Conservation (phyloP, 2,888 invertebrate species). For the Erebia epiphron region DNA sequence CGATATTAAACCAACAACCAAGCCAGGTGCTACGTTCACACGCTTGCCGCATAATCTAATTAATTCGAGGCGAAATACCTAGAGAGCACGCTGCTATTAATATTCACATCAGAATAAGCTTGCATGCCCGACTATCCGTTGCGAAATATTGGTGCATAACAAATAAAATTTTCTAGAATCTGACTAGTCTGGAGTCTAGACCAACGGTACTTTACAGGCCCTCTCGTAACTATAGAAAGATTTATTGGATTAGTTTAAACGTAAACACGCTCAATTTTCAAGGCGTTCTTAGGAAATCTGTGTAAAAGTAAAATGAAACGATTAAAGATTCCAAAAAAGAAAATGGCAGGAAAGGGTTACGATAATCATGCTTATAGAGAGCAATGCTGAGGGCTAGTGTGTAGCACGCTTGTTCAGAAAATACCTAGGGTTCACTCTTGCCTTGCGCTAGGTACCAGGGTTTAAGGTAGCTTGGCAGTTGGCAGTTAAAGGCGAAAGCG, state of each 20-base stretch:
- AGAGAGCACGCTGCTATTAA: slow-evolving; percentile 54
- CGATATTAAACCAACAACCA: slow-evolving; percentile 10
- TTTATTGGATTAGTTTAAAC: background rate
- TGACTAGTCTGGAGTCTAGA: background rate
- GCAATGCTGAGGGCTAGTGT: too few species aligned
- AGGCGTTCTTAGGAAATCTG: too few species aligned
- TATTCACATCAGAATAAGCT: slow-evolving; percentile 51
- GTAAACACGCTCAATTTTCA: background rate
- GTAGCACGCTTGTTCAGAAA: too few species aligned
- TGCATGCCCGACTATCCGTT: slow-evolving; percentile 28
- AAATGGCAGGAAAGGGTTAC: too few species aligned
- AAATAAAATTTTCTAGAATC: slow-evolving; percentile 7
- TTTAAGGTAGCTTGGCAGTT: too few species aligned
- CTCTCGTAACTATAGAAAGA: background rate
- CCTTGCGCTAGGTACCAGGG: too few species aligned
- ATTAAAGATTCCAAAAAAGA: too few species aligned
- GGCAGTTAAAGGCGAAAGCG: too few species aligned
- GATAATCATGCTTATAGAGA: too few species aligned
- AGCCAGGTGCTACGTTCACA: slow-evolving; percentile 37
- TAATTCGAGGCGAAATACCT: slow-evolving; percentile 56
- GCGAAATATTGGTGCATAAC: slow-evolving; percentile 34
- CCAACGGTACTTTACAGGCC: background rate
- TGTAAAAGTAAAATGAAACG: too few species aligned
- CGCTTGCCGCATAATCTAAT: slow-evolving; percentile 44
- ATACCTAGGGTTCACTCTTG: too few species aligned